Percentiles rank a stretch among this genome's conserved stretches.
Evolutionary conservation across 2,113 vertebrate genomes (phyloP).

Genomic region (Ovis canadensis): DNA sequence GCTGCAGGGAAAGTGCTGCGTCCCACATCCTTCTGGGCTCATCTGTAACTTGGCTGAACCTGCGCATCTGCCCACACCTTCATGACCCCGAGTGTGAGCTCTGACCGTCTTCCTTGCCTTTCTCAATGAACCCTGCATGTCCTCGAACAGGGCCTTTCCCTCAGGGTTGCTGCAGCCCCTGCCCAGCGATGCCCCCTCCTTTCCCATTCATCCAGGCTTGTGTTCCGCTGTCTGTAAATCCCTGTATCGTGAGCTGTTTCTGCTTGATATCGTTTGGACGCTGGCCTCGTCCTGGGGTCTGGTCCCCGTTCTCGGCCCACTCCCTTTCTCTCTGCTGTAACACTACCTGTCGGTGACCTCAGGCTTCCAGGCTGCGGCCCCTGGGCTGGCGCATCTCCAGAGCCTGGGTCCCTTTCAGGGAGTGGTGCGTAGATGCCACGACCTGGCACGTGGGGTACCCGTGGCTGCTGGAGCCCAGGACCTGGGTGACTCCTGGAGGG

Average conservation of each 20-base stretch:
- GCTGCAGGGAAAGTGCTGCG: neutral
- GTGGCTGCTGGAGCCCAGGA: neutral
- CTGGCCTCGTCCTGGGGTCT: rapidly evolving
- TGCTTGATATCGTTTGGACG: neutral
- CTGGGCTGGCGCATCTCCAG: neutral
- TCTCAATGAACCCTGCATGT: neutral
- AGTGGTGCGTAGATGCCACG: rapidly evolving
- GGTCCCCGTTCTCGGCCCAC: neutral
- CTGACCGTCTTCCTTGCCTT: neutral
- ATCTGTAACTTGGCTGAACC: neutral
- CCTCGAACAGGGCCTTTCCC: neutral
- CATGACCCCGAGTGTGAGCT: neutral
- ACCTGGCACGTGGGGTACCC: neutral
- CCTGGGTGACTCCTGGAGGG: neutral
- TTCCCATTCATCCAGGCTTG: neutral
- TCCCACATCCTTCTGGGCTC: neutral
- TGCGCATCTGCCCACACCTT: neutral
- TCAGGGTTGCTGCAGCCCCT: neutral
- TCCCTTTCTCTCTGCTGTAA: neutral
- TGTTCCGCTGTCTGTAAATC: neutral
- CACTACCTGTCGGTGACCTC: neutral
- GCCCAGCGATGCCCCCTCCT: neutral
- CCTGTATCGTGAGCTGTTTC: rapidly evolving
- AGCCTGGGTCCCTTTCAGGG: neutral
- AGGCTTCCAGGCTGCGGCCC: neutral